Evolutionary conservation across 92 coral and sea anemone species (phyloP).

Genomic region (Anthopleura xanthogrammica): DNA sequence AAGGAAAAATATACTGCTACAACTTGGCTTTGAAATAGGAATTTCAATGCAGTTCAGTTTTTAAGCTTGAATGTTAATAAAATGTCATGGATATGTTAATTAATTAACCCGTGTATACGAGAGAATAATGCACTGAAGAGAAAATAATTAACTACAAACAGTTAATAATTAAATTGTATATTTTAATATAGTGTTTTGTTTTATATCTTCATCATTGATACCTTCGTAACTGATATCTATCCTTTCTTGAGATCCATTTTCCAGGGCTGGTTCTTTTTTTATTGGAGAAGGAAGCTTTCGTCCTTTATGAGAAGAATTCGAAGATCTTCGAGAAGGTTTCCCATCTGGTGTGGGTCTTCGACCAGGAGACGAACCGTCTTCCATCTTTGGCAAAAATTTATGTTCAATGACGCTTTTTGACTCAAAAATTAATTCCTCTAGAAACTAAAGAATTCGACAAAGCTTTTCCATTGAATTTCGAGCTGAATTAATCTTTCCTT

Average conservation of each 20-base stretch:
- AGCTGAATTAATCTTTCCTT: background rate
- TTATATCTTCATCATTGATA: conserved; percentile 7
- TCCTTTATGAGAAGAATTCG: conserved; percentile 32
- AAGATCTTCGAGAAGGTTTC: conserved; percentile 37
- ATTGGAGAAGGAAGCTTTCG: conserved; percentile 75
- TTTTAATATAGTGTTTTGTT: background rate
- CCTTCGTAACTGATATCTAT: conserved; percentile 14
- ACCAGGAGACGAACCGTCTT: conserved; percentile 33
- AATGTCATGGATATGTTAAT: too few species aligned
- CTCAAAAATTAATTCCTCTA: background rate
- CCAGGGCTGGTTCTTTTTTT: conserved; percentile 1
- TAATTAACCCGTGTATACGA: background rate
- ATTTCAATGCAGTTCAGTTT: too few species aligned
- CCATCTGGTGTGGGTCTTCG: conserved; percentile 58
- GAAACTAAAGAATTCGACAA: background rate
- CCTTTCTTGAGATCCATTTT: conserved; percentile 13
- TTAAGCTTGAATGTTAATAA: too few species aligned
- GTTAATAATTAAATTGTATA: background rate
- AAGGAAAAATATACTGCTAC: too few species aligned
- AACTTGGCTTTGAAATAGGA: too few species aligned
- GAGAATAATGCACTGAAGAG: background rate
- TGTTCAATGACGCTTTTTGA: background rate
- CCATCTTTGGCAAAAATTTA: conserved; percentile 9
- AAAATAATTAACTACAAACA: background rate
- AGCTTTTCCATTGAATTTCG: background rate